Percentiles rank a stretch among this genome's conserved stretches.
Evolutionary conservation across 2,888 invertebrate genomes (phyloP).

Genomic region (Torymus aiolomorphi): DNA sequence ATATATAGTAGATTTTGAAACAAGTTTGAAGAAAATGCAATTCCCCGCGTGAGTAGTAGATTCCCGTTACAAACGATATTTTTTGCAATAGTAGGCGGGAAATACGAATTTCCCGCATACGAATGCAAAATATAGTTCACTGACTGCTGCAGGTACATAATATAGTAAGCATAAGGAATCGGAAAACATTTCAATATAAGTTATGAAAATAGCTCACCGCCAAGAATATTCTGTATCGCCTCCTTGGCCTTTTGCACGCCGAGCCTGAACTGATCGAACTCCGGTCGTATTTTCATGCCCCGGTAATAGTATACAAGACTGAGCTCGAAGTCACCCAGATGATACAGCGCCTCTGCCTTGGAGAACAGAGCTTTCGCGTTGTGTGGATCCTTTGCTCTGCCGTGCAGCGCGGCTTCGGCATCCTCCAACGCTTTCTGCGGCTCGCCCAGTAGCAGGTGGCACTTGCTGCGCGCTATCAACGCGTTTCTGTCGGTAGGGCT

Average conservation of each 20-base stretch:
- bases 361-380: slow-evolving; percentile 87
- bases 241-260: slow-evolving; percentile 95
- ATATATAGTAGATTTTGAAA: no score
- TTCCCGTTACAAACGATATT: no score
- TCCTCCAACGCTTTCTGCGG: slow-evolving; percentile 88
- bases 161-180: no score
- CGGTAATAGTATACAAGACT: slow-evolving; percentile 94
- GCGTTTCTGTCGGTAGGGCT: slow-evolving; percentile 91
- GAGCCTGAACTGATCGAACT: slow-evolving; percentile 85
- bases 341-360: slow-evolving; percentile 94
- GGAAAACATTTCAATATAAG: no score
- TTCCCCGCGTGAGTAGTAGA: no score
- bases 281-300: slow-evolving; percentile 89
- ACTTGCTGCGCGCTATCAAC: slow-evolving; percentile 91
- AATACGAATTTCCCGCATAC: no score
- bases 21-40: no score
- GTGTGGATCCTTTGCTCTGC: slow-evolving; percentile 80
- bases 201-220: no score
- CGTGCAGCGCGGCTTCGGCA: slow-evolving; percentile 87
- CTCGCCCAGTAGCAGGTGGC: slow-evolving; percentile 90
- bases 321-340: slow-evolving; percentile 94
- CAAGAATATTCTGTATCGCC: slow-evolving; percentile 94
- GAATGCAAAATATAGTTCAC: no score
- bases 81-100: no score
- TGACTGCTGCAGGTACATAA: no score